These are phyloP conservation scores for Circaetus gallicus DNA, from an alignment of 2,113 vertebrate species.

Conservation along the genomic window DNA sequence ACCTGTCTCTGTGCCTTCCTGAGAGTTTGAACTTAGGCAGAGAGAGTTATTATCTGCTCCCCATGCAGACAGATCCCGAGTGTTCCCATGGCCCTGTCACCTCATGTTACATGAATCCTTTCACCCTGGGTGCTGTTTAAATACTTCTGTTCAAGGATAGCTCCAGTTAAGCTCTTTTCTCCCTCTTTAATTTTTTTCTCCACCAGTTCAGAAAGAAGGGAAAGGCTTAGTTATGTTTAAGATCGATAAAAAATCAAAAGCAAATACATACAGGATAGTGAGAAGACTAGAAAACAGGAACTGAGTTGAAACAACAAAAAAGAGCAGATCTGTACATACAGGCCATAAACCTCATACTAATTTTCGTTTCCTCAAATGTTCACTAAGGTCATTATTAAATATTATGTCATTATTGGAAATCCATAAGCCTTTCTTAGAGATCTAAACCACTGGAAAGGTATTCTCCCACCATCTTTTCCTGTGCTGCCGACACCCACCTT, in stretches of 20 bases:
- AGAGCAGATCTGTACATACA: background rate
- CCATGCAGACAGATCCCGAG: background rate
- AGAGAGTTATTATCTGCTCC: background rate
- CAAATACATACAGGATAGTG: background rate
- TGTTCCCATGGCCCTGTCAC: background rate
- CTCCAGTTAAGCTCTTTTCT: background rate
- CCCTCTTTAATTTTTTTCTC: background rate
- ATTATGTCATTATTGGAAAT: background rate
- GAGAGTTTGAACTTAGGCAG: background rate
- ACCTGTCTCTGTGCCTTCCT: background rate
- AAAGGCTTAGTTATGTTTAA: background rate
- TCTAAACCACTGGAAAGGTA: background rate
- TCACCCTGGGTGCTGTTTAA: background rate
- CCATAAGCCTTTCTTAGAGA: background rate
- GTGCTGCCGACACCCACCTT: background rate
- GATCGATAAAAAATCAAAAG: background rate
- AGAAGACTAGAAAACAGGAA: background rate
- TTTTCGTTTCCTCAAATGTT: background rate
- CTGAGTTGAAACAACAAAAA: background rate
- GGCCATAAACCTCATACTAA: background rate
- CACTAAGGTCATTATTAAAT: background rate
- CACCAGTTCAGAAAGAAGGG: background rate
- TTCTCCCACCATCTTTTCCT: background rate
- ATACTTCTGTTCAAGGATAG: background rate
- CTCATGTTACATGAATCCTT: background rate